Percentiles rank a stretch among this genome's conserved stretches.
Evolutionary conservation across 2,113 vertebrate species (phyloP).

Genomic region (Siniperca chuatsi): DNA sequence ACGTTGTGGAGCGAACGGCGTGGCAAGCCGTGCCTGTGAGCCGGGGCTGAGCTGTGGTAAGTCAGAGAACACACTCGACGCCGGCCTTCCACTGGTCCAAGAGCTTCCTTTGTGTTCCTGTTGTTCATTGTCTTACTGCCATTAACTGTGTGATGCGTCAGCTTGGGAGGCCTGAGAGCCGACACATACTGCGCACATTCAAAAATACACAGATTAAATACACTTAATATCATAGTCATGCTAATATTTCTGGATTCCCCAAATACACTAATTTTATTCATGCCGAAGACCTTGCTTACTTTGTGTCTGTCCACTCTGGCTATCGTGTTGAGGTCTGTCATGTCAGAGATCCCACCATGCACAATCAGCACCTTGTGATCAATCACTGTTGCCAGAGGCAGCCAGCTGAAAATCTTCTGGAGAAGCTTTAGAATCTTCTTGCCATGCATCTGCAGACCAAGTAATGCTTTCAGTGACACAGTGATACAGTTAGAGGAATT

Average conservation of each 20-base stretch:
- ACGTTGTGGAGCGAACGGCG: conserved; percentile 65
- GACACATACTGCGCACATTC: conserved; percentile 86
- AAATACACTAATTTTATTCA: not conserved
- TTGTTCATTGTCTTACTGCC: not conserved
- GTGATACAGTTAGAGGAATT: not conserved
- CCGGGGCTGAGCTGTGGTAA: not conserved
- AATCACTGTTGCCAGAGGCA: conserved; percentile 92
- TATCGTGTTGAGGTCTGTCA: conserved; percentile 88
- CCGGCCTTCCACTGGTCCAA: conserved; percentile 17
- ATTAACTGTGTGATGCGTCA: conserved; percentile 30
- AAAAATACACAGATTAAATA: not conserved
- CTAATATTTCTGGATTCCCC: not conserved
- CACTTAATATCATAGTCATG: not conserved
- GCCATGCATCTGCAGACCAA: conserved; percentile 86
- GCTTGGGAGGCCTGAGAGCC: conserved; percentile 84
- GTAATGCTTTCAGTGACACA: not conserved
- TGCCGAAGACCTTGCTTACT: conserved; percentile 77
- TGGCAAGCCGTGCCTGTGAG: conserved; percentile 41
- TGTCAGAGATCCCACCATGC: conserved; percentile 92
- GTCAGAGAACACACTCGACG: conserved; percentile 71
- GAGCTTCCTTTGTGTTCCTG: not conserved
- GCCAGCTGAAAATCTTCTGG: conserved; percentile 93
- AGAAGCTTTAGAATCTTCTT: conserved; percentile 91
- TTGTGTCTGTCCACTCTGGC: conserved; percentile 88
- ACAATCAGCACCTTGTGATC: conserved; percentile 92